phyloP scores from a whole-genome alignment of 2,888 invertebrate genomes.

The Chymomyza procnemis region DNA sequence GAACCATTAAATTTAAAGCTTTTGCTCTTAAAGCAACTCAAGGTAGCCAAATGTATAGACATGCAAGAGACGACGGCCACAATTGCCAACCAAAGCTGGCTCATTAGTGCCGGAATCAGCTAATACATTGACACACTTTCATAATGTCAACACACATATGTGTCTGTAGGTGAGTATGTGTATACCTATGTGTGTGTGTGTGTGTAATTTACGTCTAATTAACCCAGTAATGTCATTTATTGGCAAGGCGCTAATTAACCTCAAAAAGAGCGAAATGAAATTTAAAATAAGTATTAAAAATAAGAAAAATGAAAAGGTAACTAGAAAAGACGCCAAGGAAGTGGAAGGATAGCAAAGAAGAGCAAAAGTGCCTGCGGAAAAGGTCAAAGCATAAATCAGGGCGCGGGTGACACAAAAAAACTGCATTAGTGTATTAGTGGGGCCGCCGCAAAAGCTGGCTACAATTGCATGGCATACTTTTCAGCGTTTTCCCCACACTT shows the following conservation, averaged over 20 bases:
- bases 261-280: constrained; percentile 40
- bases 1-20: too few relatives aligned
- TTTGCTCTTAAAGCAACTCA: too few relatives aligned
- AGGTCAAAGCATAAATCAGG: constrained; percentile 69
- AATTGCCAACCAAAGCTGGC: constrained; percentile 14
- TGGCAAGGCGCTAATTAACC: constrained; percentile 64
- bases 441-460: constrained; percentile 22
- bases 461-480: constrained; percentile 67
- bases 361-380: constrained; percentile 52
- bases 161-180: not conserved
- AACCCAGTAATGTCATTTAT: constrained; percentile 69
- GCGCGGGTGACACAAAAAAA: constrained; percentile 15
- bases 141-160: constrained; percentile 6
- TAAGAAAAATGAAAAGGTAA: constrained; percentile 17
- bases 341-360: not conserved
- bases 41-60: too few relatives aligned
- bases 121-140: constrained; percentile 32
- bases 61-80: not conserved
- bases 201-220: constrained; percentile 51
- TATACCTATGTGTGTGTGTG: not conserved
- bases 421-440: constrained; percentile 3
- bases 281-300: constrained; percentile 24
- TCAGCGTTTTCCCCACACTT: constrained; percentile 27
- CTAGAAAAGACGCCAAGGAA: constrained; percentile 1
- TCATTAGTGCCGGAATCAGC: constrained; percentile 31